Conservation (phyloP, 2,888 invertebrate species). For the Steinernema carpocapsae region DNA sequence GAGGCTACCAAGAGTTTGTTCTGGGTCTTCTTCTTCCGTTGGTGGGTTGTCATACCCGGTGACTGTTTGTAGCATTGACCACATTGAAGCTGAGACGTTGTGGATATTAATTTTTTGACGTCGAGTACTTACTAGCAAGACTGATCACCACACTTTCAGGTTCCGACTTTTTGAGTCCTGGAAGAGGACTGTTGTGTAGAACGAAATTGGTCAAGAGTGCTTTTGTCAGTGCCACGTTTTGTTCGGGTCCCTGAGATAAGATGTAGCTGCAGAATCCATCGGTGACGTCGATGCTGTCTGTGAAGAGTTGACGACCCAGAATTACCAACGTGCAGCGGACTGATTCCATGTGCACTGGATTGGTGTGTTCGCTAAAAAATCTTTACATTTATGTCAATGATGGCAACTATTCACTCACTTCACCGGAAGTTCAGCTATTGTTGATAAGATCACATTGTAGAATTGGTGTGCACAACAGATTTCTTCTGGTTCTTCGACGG, state of each 20-base stretch:
- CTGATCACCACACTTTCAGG: conserved; percentile 86
- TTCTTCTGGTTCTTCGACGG: not conserved
- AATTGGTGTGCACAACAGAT: not conserved
- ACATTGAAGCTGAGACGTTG: conserved; percentile 64
- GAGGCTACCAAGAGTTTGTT: conserved; percentile 72
- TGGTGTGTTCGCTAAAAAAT: conserved; percentile 59
- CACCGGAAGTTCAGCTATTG: conserved; percentile 75
- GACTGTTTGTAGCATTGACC: conserved; percentile 57
- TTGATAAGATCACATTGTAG: not conserved
- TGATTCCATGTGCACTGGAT: conserved; percentile 69
- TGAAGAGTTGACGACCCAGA: conserved; percentile 72
- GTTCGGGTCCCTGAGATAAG: conserved; percentile 68
- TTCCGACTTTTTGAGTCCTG: conserved; percentile 69
- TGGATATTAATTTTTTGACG: no score
- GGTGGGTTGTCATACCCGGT: not conserved
- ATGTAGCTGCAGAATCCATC: conserved; percentile 12
- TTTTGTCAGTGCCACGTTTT: conserved; percentile 68
- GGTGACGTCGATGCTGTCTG: conserved; percentile 68
- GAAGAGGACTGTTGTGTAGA: conserved; percentile 64
- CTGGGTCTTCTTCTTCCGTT: conserved; percentile 49
- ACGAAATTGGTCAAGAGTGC: conserved; percentile 70
- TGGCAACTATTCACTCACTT: conserved; percentile 74
- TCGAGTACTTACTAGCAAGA: conserved; percentile 74
- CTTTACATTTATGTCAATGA: not conserved
- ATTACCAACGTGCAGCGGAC: conserved; percentile 71